Evolutionary conservation across 2,113 vertebrate species (phyloP), one percentile per base, ranked within the genome.

Genomic region (Hippocampus zosterae): DNA sequence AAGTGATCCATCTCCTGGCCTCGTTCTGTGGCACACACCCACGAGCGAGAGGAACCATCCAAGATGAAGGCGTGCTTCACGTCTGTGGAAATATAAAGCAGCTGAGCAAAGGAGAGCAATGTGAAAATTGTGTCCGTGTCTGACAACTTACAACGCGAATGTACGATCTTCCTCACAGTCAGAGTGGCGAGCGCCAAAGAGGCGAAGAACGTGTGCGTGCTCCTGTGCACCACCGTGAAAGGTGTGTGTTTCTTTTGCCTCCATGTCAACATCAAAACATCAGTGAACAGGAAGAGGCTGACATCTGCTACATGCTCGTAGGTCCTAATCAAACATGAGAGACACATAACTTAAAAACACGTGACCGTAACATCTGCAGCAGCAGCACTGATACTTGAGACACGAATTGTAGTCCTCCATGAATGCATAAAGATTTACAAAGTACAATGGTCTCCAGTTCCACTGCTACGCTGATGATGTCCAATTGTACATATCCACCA

Each of bases 261-360:
- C 23, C 73, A 77, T 0, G 88, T 91, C 78, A 95, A 42, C 55
- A 93, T 78, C 68, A 93, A 66, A 8, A 83, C 81, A 1, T 94
- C 94, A 0, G 78, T 94, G 76, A 95, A 94, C 75, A 96, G 92
- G 78, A 95, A 94, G 69, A 94, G 82, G n/a, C 90, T 90, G 48
- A 94, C 80, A 2, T 95, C 90, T 0, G 0, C 80, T 52, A 70
- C 84, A 1, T 93, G 91, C 82, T 94, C 86, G 0, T 87, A 93
- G 25, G 85, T 69, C 70, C 94, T 93, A 44, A 37, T 1, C 46
- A 25, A 1, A 1, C 1, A 73, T 1, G 19, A 57, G 7, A 53
- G 56, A 77, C 62, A 23, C 37, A 23, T 41, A 15, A 41, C 1
- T 21, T 9, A 21, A 21, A 19, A 40, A 6, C 4, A 40, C 12